These are phyloP conservation scores for Allobates femoralis DNA, from an alignment of 2,797 vertebrate genomes.

Conservation along the genomic window DNA sequence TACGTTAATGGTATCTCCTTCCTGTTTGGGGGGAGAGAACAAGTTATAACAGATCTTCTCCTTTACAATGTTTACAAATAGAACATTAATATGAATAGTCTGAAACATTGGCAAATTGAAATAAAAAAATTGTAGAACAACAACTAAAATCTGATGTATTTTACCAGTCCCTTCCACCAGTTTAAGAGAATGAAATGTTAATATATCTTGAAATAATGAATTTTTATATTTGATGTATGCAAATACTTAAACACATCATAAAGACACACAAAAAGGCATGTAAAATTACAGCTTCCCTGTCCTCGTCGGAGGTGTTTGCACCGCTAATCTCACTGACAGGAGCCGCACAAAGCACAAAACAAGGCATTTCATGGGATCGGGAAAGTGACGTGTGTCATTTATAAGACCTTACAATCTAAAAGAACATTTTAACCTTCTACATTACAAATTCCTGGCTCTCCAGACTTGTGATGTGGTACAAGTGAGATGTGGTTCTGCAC, in stretches of 20 bases:
- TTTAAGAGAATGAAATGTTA: background rate
- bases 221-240: background rate
- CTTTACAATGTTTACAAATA: too few relatives aligned
- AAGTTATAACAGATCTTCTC: too few relatives aligned
- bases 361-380: background rate
- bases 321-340: background rate
- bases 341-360: conserved; percentile 5
- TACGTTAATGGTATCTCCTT: too few relatives aligned
- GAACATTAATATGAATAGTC: too few relatives aligned
- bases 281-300: conserved; percentile 5
- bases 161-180: too few relatives aligned
- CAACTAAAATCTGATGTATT: too few relatives aligned
- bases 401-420: background rate
- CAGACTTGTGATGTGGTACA: background rate
- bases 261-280: background rate
- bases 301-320: background rate
- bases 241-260: conserved; percentile 1
- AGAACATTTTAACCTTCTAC: conserved; percentile 22
- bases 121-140: too few relatives aligned
- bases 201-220: background rate
- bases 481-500: background rate
- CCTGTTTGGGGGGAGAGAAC: too few relatives aligned
- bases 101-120: too few relatives aligned
- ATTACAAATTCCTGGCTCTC: background rate
- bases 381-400: background rate